Conservation (phyloP, 2,888 invertebrate genomes). For the Hartigia nigra region DNA sequence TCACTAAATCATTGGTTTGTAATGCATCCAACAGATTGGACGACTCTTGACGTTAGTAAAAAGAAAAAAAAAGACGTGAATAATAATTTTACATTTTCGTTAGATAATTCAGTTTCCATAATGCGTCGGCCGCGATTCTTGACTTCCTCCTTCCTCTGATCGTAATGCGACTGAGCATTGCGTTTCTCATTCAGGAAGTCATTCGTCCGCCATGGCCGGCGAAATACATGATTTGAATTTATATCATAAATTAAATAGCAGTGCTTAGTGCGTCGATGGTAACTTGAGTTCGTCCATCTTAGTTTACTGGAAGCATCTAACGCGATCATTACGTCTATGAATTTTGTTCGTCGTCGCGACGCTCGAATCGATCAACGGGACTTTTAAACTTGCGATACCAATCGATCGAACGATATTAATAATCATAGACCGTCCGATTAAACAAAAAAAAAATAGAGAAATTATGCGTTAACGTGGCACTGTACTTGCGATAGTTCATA, state of each 20-base stretch:
- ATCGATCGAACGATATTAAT: neutral
- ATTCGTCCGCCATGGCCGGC: slow-evolving; percentile 1
- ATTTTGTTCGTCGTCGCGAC: neutral
- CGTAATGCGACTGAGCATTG: neutral
- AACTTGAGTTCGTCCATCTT: neutral
- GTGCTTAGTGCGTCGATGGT: neutral
- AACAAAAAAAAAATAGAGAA: neutral
- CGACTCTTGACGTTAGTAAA: neutral
- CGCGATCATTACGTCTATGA: neutral
- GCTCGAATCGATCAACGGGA: neutral
- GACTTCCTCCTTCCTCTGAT: neutral
- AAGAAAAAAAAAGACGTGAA: neutral
- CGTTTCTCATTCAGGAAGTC: slow-evolving; percentile 8
- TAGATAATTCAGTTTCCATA: neutral
- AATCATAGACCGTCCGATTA: neutral
- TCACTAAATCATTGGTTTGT: neutral
- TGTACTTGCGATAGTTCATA: neutral
- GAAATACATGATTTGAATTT: slow-evolving; percentile 6
- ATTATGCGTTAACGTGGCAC: neutral
- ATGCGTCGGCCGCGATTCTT: neutral
- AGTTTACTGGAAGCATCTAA: neutral
- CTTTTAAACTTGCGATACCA: neutral
- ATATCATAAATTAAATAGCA: slow-evolving; percentile 2
- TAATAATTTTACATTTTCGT: neutral
- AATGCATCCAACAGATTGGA: neutral